Base-by-base conservation (phyloP, 2,797 vertebrate genomes). In the Dermochelys coriacea region DNA sequence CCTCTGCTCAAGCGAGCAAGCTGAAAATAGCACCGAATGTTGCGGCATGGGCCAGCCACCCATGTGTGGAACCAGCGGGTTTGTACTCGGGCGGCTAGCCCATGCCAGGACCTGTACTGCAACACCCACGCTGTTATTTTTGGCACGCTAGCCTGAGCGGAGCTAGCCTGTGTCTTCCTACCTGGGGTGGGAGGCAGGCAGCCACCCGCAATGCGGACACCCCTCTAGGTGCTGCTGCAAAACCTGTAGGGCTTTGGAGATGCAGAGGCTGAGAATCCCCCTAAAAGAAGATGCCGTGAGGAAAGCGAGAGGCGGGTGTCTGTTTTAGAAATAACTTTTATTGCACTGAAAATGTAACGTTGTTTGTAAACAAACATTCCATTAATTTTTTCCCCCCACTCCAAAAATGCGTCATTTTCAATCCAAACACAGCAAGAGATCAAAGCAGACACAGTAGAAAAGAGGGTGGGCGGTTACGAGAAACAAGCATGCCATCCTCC, bases 331-430 rank as follows among this genome's bases (percentile, higher is more conserved):
- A 98, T 93, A 0, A 97, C 97, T 98, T 54, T 98, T 98, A 98
- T 97, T 98, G 95, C 97, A 97, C 98, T 97, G 96, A 94, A 98
- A 98, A 98, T 96, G 93, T 86, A 52, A 93, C 85, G 74, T 96
- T 6, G 84, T 95, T 92, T 94, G 97, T 97, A 97, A 98, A 98
- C 96, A 98, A 96, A 96, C 95, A 96, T 90, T 95, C 96, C 88
- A 96, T 89, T 90, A 80, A 29, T 47, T 16, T 29, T 18, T 15
- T 64, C 50, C 82, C 82, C 86, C 12, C 94, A 96, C 96, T 95
- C 95, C 68, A 93, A 91, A 96, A 96, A 96, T 75, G 89, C 95
- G 61, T 97, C 83, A 81, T 96, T 75, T 37, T 19, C 91, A 95
- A 94, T 94, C 93, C 94, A 97, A 90, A 87, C 95, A 97, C 96